Evolutionary conservation across 2,113 vertebrate species (phyloP), one percentile per base, ranked within the genome.

Genomic region (Megalops atlanticus): DNA sequence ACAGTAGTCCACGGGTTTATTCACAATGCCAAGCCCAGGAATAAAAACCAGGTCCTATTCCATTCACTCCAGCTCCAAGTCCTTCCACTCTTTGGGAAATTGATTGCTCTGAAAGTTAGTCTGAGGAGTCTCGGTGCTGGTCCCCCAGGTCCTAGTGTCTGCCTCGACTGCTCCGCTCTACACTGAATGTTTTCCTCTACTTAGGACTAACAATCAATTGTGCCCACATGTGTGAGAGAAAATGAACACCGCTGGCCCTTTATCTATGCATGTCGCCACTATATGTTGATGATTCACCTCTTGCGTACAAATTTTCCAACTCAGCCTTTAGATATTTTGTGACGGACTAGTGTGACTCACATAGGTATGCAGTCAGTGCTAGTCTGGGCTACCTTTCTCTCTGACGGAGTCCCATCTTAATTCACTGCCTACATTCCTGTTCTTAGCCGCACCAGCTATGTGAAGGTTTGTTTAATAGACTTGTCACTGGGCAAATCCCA

Each of bases 71-170:
- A 49, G 79, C 70, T 27, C 69, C 33, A 73, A 31, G n/a, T 45
- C 52, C 49, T 33, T 74, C 49, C 70, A 40, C 69, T 80, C 43
- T n/a, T 80, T 72, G 78, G 68, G 68, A 72, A 68, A 79, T 91
- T 89, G 90, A 90, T 92, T 92, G 91, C 90, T 93, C 86, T 84
- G 86, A 92, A 94, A 94, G 87, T 94, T 94, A 87, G 58, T 64
- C n/a, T 27, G 83, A 88, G 84, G 83, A 90, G 87, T 92, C 89
- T 86, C 89, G 91, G 79, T 88, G 87, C 89, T 90, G 88, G 87
- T 74, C 76, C 88, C 84, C 69, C 89, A 92, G 92, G 92, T 94
- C 94, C 93, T 94, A 94, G 93, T 94, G 92, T 93, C 92, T 89
- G 84, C 91, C 80, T 38, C 15, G 35, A n/a, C 69, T 15, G 33